These are phyloP conservation scores for Pogonognathellus flavescens DNA, from an alignment of 1,140 invertebrate genomes.

Conservation along the genomic window DNA sequence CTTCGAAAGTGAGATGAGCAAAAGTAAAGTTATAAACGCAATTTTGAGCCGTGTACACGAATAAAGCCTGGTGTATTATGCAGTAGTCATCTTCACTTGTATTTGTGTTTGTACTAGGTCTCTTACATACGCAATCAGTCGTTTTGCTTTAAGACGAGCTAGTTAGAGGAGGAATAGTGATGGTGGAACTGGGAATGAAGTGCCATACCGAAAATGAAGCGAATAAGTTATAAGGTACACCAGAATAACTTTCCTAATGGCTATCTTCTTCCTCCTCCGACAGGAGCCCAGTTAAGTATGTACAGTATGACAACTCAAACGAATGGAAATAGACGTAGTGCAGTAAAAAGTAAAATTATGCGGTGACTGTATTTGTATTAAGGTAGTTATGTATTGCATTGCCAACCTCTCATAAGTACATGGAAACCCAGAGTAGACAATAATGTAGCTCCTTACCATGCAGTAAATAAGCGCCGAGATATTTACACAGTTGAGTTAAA, in stretches of 20 bases:
- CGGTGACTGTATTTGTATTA: too few species aligned
- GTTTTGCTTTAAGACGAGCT: neutral
- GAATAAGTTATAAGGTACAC: constrained; percentile 11
- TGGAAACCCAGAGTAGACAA: neutral
- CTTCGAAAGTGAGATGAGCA: neutral
- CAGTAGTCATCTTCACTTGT: neutral
- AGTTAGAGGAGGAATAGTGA: neutral
- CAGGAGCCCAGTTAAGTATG: neutral
- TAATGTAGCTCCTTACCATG: constrained; percentile 8
- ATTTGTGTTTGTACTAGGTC: neutral
- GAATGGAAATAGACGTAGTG: neutral
- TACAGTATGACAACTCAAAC: neutral
- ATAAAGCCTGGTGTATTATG: neutral
- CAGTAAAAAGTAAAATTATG: too few species aligned
- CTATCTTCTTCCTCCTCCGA: neutral
- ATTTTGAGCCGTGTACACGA: neutral
- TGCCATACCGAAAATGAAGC: constrained; percentile 22
- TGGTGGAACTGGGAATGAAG: constrained; percentile 8
- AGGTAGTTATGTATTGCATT: too few species aligned
- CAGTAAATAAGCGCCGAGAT: neutral
- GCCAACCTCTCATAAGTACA: neutral
- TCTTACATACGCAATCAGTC: constrained; percentile 9
- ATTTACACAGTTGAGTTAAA: constrained; percentile 21
- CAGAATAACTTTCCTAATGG: neutral
- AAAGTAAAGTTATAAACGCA: neutral